phyloP scores from a whole-genome alignment of 2,888 invertebrate species.

The Apeira syringaria region DNA sequence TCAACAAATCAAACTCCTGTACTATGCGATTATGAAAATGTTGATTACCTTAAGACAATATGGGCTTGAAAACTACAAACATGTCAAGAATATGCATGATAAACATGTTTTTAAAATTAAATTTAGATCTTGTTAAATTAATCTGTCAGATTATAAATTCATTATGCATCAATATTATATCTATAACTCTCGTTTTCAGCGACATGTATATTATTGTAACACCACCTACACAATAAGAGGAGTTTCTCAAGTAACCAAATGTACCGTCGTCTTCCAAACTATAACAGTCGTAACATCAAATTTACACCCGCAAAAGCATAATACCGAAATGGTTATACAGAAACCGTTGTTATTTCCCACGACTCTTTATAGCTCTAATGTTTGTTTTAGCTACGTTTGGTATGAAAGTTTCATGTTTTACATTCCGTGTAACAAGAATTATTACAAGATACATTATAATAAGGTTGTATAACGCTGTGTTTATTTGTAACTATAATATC shows the following conservation, averaged over 20 bases:
- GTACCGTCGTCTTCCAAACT: neutral
- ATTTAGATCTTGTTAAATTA: too few species aligned
- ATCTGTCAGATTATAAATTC: too few species aligned
- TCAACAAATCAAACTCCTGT: too few species aligned
- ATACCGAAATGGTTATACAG: slow-evolving; percentile 27
- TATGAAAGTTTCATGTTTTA: slow-evolving; percentile 21
- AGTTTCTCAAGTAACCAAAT: slow-evolving; percentile 2
- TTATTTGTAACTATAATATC: neutral
- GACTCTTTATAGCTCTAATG: slow-evolving; percentile 19
- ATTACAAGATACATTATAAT: neutral
- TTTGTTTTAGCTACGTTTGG: slow-evolving; percentile 22
- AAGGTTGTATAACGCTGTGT: neutral
- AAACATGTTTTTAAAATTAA: too few species aligned
- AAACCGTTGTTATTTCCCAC: slow-evolving; percentile 28
- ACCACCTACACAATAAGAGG: too few species aligned
- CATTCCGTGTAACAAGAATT: neutral
- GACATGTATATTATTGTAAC: too few species aligned
- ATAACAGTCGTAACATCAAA: slow-evolving; percentile 33
- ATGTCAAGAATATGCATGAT: too few species aligned
- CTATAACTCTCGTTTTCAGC: too few species aligned
- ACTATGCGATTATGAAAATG: too few species aligned
- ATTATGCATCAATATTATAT: too few species aligned
- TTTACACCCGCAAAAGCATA: slow-evolving; percentile 40
- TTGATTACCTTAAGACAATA: too few species aligned
- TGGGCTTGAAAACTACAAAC: too few species aligned